These are phyloP conservation scores for Cordilura impudica DNA, from an alignment of 2,888 invertebrate genomes.

Conservation along the genomic window DNA sequence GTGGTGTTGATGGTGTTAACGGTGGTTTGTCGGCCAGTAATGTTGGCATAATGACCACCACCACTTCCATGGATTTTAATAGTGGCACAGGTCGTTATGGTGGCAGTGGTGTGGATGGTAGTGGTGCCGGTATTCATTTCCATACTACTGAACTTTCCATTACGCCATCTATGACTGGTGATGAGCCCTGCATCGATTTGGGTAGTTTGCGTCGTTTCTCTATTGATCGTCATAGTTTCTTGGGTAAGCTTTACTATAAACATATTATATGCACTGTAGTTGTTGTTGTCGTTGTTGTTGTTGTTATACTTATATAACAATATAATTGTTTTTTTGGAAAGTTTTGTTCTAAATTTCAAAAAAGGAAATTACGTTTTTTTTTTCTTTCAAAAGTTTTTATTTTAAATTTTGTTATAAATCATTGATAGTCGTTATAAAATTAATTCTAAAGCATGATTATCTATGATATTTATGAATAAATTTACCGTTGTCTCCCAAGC, in stretches of 20 bases:
- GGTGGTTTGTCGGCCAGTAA: slow-evolving; percentile 61
- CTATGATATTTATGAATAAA: too few relatives aligned
- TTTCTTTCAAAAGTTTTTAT: too few relatives aligned
- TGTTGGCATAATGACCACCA: slow-evolving; percentile 54
- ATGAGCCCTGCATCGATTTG: slow-evolving; percentile 76
- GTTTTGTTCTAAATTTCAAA: too few relatives aligned
- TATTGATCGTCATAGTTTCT: slow-evolving; percentile 77
- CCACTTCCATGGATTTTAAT: slow-evolving; percentile 59
- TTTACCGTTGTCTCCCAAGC: too few relatives aligned
- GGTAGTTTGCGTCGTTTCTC: slow-evolving; percentile 77
- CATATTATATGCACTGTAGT: not conserved
- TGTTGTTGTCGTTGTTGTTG: not conserved
- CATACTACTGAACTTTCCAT: slow-evolving; percentile 76
- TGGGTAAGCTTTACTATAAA: slow-evolving; percentile 76
- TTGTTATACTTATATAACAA: too few relatives aligned
- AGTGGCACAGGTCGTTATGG: slow-evolving; percentile 59
- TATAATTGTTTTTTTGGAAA: too few relatives aligned
- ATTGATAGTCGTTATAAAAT: too few relatives aligned
- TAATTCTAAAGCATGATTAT: too few relatives aligned
- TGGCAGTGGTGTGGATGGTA: slow-evolving; percentile 62
- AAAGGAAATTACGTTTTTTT: too few relatives aligned
- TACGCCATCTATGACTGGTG: slow-evolving; percentile 74
- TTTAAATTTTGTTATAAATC: too few relatives aligned
- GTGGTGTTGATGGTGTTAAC: slow-evolving; percentile 12
- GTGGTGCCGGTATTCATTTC: slow-evolving; percentile 67